Evolutionary conservation across 2,888 invertebrate species (phyloP).

Genomic region (Cephonodes hylas): DNA sequence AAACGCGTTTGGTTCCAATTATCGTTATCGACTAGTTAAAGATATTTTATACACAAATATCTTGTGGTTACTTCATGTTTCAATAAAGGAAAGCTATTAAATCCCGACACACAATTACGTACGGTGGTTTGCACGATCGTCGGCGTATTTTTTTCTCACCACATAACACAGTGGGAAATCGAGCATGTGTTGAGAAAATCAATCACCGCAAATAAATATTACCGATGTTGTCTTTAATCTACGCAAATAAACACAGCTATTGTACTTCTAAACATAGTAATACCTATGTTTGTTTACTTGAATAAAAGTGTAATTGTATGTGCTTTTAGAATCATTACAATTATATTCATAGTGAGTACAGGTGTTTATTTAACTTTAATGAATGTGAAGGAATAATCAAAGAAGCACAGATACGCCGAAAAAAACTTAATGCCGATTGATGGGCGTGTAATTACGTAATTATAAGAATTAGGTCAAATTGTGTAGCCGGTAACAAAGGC

Average conservation of each 20-base stretch:
- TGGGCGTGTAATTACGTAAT: not conserved
- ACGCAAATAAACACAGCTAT: not conserved
- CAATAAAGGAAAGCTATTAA: constrained; percentile 67
- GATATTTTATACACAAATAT: constrained; percentile 45
- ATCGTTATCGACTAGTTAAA: constrained; percentile 60
- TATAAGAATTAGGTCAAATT: not conserved
- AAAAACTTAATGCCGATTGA: too few species aligned
- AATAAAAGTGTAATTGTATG: not conserved
- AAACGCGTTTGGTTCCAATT: constrained; percentile 52
- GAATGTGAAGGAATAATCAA: not conserved
- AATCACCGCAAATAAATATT: constrained; percentile 49
- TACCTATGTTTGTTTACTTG: not conserved
- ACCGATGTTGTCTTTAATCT: not conserved
- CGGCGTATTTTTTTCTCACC: constrained; percentile 44
- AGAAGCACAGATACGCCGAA: not conserved
- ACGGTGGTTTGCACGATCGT: constrained; percentile 30
- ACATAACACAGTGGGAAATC: constrained; percentile 55
- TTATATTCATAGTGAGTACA: not conserved
- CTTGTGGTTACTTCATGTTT: constrained; percentile 67
- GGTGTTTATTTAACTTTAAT: not conserved
- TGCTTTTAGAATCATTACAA: not conserved
- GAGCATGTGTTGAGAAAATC: constrained; percentile 67
- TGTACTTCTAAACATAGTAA: not conserved
- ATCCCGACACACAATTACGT: constrained; percentile 51
- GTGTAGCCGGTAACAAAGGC: not conserved